phyloP scores from a whole-genome alignment of 2,113 vertebrate genomes.

The Chaenocephalus aceratus region DNA sequence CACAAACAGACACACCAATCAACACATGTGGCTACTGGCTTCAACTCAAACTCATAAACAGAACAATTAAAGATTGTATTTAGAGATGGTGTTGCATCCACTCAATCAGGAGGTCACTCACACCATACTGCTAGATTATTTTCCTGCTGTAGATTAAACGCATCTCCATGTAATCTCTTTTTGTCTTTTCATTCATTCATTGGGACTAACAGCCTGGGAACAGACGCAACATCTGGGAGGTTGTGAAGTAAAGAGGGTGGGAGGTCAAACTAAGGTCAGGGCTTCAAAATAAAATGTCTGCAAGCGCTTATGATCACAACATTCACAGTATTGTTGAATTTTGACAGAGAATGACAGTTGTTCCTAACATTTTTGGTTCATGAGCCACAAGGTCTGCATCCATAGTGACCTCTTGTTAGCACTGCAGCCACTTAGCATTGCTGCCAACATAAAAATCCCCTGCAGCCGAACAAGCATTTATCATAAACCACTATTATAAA shows the following conservation, averaged over 20 bases:
- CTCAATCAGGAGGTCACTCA: background rate
- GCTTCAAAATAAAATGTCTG: background rate
- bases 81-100: background rate
- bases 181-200: background rate
- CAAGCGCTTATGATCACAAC: too few relatives aligned
- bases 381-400: background rate
- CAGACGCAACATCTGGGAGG: background rate
- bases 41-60: background rate
- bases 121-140: too few relatives aligned
- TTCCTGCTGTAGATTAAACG: background rate
- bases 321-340: background rate
- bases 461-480: background rate
- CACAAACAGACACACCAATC: conserved; percentile 38
- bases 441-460: background rate
- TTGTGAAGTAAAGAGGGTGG: background rate
- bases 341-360: background rate
- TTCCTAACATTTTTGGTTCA: too few relatives aligned
- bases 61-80: background rate
- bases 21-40: background rate
- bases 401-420: too few relatives aligned
- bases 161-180: background rate
- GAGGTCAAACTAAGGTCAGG: background rate
- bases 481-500: background rate
- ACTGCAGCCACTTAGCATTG: too few relatives aligned
- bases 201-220: background rate